Evolutionary conservation across 2,888 invertebrate species (phyloP), one percentile per base, ranked within the genome.

Genomic region (Phyllotreta cruciferae): DNA sequence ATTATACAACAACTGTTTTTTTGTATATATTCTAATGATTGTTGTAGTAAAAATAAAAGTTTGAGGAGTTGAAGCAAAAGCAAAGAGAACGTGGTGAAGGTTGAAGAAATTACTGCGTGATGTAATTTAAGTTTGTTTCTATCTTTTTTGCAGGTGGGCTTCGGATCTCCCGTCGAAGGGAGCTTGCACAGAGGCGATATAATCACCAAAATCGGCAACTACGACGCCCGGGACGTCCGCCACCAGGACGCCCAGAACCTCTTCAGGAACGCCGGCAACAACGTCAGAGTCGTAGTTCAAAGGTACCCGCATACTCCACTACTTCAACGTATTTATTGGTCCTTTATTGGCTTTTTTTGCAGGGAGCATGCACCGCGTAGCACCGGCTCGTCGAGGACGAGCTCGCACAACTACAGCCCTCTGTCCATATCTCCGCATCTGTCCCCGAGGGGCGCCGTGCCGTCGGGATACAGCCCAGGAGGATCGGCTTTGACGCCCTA

Each of bases 171-270:
- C 1, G 89, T 93, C n/a, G 90, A 92, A 74, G 91, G 91, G 56
- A 90, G 91, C 75, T 86, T 97, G 71, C 87, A 91, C 72, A 87
- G 93, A 70, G 96, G 96, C 71, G 97, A 97, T 83, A 88, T 96
- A 77, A 91, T 97, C 77, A 87, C 91, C 72, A 93, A 94, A 83
- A 91, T 97, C 74, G 92, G 91, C 79, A 93, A 93, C 79, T 93
- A 93, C 82, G 95, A 96, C 83, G 89, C 92, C 50, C 86, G 92
- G 66, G 91, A 93, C 78, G 85, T 96, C 76, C 87, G 93, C 75
- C 96, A 96, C 78, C 91, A 93, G 79, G 94, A 95, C 83, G 96
- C 96, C 60, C 93, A 94, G 82, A 91, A 89, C 79, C 85, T 94
- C 69, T 93, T 94, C 81, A 89, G 88, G 81, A 91, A 90, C 79